Conservation (phyloP, 2,113 vertebrate genomes). For the Nycticorax nycticorax region DNA sequence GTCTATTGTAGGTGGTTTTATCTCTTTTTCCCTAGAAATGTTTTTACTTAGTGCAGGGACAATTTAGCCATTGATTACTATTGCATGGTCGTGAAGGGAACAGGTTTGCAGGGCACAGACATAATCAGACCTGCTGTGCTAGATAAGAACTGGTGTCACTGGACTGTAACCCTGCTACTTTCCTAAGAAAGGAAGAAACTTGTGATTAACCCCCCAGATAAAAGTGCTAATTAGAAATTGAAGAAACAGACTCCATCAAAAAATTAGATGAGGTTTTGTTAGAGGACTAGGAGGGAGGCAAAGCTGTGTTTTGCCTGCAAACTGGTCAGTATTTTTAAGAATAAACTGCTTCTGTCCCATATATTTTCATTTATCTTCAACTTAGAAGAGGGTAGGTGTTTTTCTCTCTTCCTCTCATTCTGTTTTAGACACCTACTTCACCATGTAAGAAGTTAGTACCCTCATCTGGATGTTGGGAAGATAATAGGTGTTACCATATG, state of each 20-base stretch:
- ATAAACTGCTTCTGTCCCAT: background rate
- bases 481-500: conserved; percentile 27
- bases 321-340: background rate
- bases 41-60: background rate
- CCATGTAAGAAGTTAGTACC: background rate
- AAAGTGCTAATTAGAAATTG: background rate
- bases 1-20: background rate
- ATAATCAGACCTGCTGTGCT: background rate
- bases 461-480: background rate
- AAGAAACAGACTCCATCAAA: background rate
- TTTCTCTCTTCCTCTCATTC: background rate
- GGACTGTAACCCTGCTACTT: background rate
- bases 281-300: background rate
- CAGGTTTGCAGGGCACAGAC: background rate
- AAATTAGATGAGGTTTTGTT: background rate
- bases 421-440: background rate
- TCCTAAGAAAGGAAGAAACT: background rate
- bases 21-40: background rate
- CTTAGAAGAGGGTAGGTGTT: background rate
- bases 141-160: background rate
- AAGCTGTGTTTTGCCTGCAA: background rate
- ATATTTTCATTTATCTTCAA: background rate
- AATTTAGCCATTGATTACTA: background rate
- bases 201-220: background rate
- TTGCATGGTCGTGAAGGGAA: background rate